These are phyloP conservation scores for Notechis scutatus DNA, from an alignment of 2,113 vertebrate species.

Conservation along the genomic window DNA sequence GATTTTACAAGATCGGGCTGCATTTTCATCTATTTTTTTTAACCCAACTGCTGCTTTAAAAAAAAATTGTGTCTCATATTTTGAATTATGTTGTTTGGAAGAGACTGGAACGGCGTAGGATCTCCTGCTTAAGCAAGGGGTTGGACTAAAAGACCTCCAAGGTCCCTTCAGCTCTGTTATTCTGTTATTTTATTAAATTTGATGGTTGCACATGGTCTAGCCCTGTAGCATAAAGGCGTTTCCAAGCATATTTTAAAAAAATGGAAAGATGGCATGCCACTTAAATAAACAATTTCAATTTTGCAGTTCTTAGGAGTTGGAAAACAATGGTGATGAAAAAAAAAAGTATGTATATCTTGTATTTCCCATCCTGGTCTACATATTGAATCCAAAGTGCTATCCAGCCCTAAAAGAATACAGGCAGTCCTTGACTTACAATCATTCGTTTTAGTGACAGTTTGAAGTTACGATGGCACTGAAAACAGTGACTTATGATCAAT, in stretches of 20 bases:
- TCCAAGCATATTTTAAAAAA: neutral
- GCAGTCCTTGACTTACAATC: neutral
- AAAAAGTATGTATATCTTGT: neutral
- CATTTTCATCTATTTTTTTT: neutral
- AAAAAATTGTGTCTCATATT: neutral
- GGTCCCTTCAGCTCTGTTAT: neutral
- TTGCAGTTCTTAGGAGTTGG: neutral
- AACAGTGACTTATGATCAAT: neutral
- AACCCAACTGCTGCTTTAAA: neutral
- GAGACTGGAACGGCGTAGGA: neutral
- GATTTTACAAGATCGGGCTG: neutral
- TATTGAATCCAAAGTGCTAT: neutral
- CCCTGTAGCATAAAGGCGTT: neutral
- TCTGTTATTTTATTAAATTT: neutral
- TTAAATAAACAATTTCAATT: neutral
- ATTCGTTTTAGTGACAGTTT: too few species aligned
- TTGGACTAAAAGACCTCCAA: neutral
- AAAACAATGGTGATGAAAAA: too few species aligned
- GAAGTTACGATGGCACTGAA: too few species aligned
- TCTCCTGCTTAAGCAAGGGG: neutral
- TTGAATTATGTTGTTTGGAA: neutral
- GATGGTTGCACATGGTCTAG: neutral
- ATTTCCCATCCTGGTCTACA: neutral
- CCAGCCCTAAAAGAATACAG: neutral
- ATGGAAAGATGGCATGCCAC: neutral